Base-by-base conservation (phyloP, 37 sponge, comb jelly and placozoan species). In the Spongia lamella region DNA sequence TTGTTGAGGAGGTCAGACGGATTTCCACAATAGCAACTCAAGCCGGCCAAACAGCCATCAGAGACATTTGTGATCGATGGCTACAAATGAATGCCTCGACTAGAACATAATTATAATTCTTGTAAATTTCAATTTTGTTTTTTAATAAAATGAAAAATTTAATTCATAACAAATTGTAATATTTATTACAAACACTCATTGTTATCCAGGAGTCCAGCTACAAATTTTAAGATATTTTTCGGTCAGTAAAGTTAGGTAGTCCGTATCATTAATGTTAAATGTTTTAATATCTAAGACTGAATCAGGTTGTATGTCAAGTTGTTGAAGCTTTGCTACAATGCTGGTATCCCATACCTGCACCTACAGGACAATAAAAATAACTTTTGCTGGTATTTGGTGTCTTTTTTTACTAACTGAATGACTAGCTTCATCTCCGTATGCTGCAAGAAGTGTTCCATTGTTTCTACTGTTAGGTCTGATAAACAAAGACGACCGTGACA, bases 41-140 rank as follows among this genome's bases (percentile, higher is more conserved):
- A 35, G 81, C 89, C 20, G 79, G 86, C 4, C 89, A 88, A 56
- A 27, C 70, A 13, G n/a, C 52, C 25, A 84, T 92, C 3, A 73
- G 77, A 21, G 86, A 88, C 66, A 88, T 92, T 39, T 92, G 93
- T 73, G 89, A 92, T 75, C 87, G 84, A 52, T 92, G 85, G 87
- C 71, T 92, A 15, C 76, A 65, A 32, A 47, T 26, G 19, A 38
- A 68, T 27, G 21, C 66, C 5, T 43, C 47, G 5, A 9, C 47
- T 43, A 43, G 47, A 43, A 43, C 47, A 43, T 43, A 43, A 43
- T n/a, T 9, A 43, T 9, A 43, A 43, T 43, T 43, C n/a, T 58
- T 24, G 60, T 58, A 27, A 9, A 58, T 14, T 58, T 5, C 15
- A 52, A 11, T 14, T 58, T 58, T 30, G 11, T 14, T 29, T 58